A percentile compares a stretch with the other conserved stretches of the same genome.
Evolutionary conservation across 23 tunicate species (phyloP).

Genomic region (Clavelina lepadiformis): DNA sequence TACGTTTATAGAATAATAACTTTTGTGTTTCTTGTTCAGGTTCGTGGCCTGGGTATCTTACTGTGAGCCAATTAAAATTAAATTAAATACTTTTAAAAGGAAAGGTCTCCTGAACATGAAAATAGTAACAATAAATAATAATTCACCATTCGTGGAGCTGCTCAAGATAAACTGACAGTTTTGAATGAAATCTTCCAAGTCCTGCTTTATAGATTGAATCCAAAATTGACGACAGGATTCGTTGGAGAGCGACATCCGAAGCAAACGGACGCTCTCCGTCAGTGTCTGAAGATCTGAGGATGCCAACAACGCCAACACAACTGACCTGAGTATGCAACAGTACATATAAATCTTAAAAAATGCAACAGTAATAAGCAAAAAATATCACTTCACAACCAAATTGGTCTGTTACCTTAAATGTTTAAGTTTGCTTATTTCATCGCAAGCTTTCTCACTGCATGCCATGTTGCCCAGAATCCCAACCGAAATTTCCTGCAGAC

Average conservation of each 20-base stretch:
- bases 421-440: conserved; percentile 24
- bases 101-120: too few species aligned
- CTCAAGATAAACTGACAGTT: conserved; percentile 43
- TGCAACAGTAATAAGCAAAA: not conserved
- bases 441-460: conserved; percentile 53
- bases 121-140: not conserved
- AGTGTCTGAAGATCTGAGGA: conserved; percentile 65
- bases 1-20: too few species aligned
- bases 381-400: not conserved
- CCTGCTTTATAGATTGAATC: conserved; percentile 35
- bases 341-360: not conserved
- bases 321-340: conserved; percentile 8
- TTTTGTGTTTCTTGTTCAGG: too few species aligned
- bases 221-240: conserved; percentile 15
- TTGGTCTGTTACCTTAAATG: conserved; percentile 25
- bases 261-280: conserved; percentile 49
- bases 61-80: too few species aligned
- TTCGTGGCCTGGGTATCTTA: too few species aligned
- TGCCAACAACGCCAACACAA: conserved; percentile 52
- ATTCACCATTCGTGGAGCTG: conserved; percentile 60
- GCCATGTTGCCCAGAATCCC: conserved; percentile 85
- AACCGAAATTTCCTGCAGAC: conserved; percentile 67
- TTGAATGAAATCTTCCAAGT: conserved; percentile 9
- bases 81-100: too few species aligned
- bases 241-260: conserved; percentile 30